Conservation (phyloP, 2,113 vertebrate species). For the Jacana jacana region DNA sequence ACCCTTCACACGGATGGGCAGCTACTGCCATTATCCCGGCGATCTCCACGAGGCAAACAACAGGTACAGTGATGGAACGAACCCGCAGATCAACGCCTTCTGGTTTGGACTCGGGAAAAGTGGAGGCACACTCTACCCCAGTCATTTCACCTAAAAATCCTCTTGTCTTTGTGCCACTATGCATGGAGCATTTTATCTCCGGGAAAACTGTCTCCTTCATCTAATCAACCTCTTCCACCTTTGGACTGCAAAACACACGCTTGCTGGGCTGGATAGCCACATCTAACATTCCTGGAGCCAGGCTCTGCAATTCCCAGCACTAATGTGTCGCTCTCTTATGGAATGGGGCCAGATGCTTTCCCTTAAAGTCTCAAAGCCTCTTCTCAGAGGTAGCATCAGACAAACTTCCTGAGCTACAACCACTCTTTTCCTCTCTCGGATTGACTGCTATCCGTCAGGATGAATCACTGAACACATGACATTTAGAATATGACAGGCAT, state of each 20-base stretch:
- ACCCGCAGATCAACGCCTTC: background rate
- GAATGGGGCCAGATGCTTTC: background rate
- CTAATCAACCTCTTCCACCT: background rate
- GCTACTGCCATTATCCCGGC: background rate
- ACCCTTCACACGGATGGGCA: background rate
- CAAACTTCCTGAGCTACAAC: background rate
- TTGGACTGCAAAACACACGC: background rate
- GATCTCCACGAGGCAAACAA: background rate
- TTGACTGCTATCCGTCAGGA: slow-evolving; percentile 9
- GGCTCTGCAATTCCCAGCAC: background rate
- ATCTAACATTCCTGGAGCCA: background rate
- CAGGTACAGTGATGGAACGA: background rate
- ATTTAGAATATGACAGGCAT: slow-evolving; percentile 52
- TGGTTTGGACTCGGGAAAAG: background rate
- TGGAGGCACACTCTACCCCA: background rate
- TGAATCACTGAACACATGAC: background rate
- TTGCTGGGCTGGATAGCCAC: background rate
- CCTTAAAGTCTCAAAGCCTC: background rate
- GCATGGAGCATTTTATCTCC: background rate
- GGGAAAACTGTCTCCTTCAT: background rate
- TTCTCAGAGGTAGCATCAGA: background rate
- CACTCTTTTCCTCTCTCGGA: background rate
- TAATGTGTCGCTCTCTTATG: background rate
- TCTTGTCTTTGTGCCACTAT: background rate
- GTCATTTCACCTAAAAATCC: background rate